Evolutionary conservation across 2,888 invertebrate species (phyloP), one percentile per base, ranked within the genome.

Genomic region (Podotricha telesiphe): DNA sequence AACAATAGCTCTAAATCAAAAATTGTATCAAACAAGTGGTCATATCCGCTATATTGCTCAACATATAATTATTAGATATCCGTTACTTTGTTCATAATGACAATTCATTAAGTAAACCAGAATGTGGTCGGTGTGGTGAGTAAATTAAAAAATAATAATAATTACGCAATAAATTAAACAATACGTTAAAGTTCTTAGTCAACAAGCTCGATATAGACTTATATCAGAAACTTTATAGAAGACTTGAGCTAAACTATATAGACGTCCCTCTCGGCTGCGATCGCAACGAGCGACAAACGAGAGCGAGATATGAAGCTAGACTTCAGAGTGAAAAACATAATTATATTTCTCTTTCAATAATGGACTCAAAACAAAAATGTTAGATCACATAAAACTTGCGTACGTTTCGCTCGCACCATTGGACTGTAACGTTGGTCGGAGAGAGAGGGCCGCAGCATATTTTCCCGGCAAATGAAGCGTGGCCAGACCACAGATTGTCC

Each of bases 391-490:
- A 88, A 91, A 91, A 93, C 92, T 93, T 91, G 82, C 77, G 56
- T 74, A 79, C 73, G 75, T 90, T 89, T 80, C 88, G 68, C 81
- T 92, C 86, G 75, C 82, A 76, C 87, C 7, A 17, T 17, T 56
- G 8, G 3, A 10, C 28, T 13, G n/a, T 2, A 7, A 6, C 34
- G 59, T 67, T 69, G 45, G 87, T 77, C 81, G 74, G 83, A 92
- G 82, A 71, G 80, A 83, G 89, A 89, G 84, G 80, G 75, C 80
- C 77, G 75, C 74, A 79, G 83, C 84, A 85, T 89, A 92, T 93
- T 93, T 93, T 93, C 93, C 89, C 90, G 88, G 89, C 92, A 93
- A 93, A 93, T 93, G 93, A 93, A 92, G 91, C 92, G 88, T 92
- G 93, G 91, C 91, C 84, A 89, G 87, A 93, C 93, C 93, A 86